Evolutionary conservation across 2,888 invertebrate genomes (phyloP).

Genomic region (Neoascia interrupta): DNA sequence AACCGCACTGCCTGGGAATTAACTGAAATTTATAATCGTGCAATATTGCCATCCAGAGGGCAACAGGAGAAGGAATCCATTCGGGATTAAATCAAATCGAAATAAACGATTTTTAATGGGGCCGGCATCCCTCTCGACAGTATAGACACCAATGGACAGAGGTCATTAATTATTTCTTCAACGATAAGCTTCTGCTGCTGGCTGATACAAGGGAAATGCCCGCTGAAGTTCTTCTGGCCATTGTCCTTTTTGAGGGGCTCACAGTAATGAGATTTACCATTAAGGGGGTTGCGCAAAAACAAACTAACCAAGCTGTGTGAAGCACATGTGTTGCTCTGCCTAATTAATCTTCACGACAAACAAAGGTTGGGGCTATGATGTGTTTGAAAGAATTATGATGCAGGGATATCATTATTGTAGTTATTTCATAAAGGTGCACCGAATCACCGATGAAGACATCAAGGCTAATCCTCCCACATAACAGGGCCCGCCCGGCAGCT

Average conservation of each 20-base stretch:
- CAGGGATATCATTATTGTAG: conserved; percentile 21
- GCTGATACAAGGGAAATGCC: conserved; percentile 32
- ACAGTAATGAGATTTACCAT: conserved; percentile 47
- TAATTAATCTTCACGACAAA: conserved; percentile 55
- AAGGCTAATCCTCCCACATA: conserved; percentile 46
- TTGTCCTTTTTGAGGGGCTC: conserved; percentile 4
- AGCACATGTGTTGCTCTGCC: conserved; percentile 61
- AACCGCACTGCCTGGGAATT: conserved; percentile 74
- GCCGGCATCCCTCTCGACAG: neutral
- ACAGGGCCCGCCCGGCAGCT: conserved; percentile 5
- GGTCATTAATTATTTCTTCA: conserved; percentile 80
- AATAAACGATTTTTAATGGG: conserved; percentile 80
- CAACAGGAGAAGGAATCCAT: conserved; percentile 74
- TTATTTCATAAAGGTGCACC: neutral
- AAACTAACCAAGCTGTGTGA: conserved; percentile 4
- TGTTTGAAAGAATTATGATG: conserved; percentile 24
- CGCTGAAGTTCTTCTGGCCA: conserved; percentile 2
- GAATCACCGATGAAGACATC: conserved; percentile 45
- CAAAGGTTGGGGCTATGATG: conserved; percentile 28
- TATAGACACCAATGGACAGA: conserved; percentile 46
- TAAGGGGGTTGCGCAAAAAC: conserved; percentile 28
- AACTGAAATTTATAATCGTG: conserved; percentile 79
- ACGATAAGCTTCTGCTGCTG: conserved; percentile 69
- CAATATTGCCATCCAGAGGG: conserved; percentile 62
- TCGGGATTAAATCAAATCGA: conserved; percentile 80